A percentile compares a stretch with the other conserved stretches of the same genome.
Evolutionary conservation across 2,113 vertebrate species (phyloP).

Genomic region (Echinops telfairi): DNA sequence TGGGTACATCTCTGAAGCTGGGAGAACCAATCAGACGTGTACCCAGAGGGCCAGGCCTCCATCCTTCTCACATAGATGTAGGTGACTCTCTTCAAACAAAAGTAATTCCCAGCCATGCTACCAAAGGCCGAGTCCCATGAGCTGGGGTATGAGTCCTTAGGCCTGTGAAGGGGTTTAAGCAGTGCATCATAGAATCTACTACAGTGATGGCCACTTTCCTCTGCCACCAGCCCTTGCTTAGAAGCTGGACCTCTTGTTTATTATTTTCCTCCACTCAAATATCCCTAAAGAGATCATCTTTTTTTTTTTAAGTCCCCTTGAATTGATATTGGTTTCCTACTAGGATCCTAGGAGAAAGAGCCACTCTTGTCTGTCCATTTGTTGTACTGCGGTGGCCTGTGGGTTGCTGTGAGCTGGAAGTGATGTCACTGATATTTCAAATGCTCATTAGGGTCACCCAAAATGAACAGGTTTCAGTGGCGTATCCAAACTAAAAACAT

Average conservation of each 20-base stretch:
- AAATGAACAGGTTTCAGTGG: no score
- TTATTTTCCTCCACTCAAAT: background rate
- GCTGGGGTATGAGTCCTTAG: background rate
- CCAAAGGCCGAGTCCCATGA: background rate
- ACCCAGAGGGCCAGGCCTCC: background rate
- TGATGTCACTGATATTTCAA: no score
- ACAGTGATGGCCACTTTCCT: background rate
- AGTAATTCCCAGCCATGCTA: background rate
- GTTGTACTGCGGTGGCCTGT: no score
- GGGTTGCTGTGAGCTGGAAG: no score
- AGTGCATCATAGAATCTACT: background rate
- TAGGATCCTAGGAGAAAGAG: no score
- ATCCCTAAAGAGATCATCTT: background rate
- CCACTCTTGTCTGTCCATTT: no score
- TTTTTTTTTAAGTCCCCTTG: background rate
- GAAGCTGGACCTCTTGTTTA: background rate
- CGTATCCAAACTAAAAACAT: no score
- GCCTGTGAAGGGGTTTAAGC: background rate
- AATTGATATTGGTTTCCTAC: background rate
- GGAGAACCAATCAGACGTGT: background rate
- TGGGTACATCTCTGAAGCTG: background rate
- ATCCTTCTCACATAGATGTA: rapidly evolving
- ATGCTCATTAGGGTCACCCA: no score
- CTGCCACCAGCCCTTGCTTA: background rate
- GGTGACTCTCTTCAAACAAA: background rate